Evolutionary conservation across 1,140 invertebrate species (phyloP).

Genomic region (Scaptomyza pallida): DNA sequence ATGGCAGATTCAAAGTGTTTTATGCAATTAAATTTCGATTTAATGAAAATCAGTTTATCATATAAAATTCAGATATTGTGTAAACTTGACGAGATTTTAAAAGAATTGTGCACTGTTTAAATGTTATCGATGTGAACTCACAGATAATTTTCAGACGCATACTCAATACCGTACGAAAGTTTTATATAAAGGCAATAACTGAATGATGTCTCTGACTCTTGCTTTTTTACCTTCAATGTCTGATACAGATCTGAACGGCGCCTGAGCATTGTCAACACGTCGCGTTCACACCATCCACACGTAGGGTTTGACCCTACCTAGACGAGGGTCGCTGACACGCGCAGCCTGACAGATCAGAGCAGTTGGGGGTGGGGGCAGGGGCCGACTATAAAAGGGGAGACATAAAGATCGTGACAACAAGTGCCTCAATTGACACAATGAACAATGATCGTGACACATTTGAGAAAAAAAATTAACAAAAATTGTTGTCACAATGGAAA

Average conservation of each 20-base stretch:
- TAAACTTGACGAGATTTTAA: too few species aligned
- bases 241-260: slow-evolving; percentile 30
- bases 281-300: slow-evolving; percentile 44
- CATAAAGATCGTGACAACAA: slow-evolving; percentile 46
- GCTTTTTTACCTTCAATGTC: not conserved
- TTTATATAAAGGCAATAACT: not conserved
- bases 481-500: slow-evolving; percentile 1
- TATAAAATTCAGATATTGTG: too few species aligned
- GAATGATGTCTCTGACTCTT: not conserved
- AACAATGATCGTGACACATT: not conserved
- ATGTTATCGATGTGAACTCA: too few species aligned
- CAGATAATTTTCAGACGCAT: too few species aligned
- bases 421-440: slow-evolving; percentile 36
- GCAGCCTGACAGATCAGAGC: slow-evolving; percentile 17
- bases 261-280: slow-evolving; percentile 15
- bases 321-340: slow-evolving; percentile 47
- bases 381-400: too few species aligned
- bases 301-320: slow-evolving; percentile 26
- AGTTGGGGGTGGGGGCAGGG: not conserved
- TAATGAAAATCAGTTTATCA: too few species aligned
- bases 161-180: too few species aligned
- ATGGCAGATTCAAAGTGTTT: too few species aligned
- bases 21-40: too few species aligned
- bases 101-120: too few species aligned
- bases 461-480: not conserved